phyloP scores from a whole-genome alignment of 2,888 invertebrate genomes.

The Miltochrista miniata region DNA sequence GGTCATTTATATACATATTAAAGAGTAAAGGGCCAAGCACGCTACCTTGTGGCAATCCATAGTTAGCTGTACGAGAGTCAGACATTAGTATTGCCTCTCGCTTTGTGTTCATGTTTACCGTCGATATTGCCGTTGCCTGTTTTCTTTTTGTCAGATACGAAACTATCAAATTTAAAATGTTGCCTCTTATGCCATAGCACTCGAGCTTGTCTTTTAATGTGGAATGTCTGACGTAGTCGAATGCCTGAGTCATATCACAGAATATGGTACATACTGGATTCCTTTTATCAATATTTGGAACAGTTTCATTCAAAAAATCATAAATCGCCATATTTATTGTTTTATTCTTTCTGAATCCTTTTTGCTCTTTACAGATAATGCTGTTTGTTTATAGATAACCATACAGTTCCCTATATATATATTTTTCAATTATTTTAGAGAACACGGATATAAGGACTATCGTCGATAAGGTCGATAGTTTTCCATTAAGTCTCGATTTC shows the following conservation, averaged over 20 bases:
- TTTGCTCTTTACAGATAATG: neutral
- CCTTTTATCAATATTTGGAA: neutral
- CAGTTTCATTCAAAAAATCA: neutral
- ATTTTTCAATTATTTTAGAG: neutral
- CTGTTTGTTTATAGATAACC: neutral
- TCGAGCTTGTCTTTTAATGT: neutral
- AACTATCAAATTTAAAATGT: neutral
- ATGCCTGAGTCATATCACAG: neutral
- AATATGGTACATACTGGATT: neutral
- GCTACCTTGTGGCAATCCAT: neutral
- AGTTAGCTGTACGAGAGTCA: neutral
- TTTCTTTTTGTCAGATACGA: neutral
- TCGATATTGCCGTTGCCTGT: neutral
- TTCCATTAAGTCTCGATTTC: neutral
- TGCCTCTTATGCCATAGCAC: neutral
- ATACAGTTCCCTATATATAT: neutral
- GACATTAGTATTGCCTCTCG: neutral
- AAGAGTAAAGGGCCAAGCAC: neutral
- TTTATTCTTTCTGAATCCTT: constrained; percentile 1
- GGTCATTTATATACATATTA: neutral
- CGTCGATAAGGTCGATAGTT: neutral
- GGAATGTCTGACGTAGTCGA: neutral
- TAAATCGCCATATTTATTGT: neutral
- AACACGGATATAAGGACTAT: neutral
- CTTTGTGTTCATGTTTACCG: neutral